Evolutionary conservation across 2,797 vertebrate species (phyloP), one percentile per base, ranked within the genome.

Genomic region (Eptatretus atami): DNA sequence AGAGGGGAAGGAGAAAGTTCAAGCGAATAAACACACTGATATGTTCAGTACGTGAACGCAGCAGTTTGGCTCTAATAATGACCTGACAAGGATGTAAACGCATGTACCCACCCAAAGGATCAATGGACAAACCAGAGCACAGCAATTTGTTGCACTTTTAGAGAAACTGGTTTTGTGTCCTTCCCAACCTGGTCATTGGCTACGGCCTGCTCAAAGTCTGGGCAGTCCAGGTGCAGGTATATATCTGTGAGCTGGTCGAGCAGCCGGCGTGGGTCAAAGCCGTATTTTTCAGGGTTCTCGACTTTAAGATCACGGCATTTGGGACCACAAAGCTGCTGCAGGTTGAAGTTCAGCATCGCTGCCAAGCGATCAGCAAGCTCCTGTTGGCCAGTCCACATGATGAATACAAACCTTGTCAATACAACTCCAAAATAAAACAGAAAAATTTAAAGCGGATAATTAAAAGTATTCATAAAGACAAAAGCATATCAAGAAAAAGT

Each of bases 241-340:
- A 98, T 98, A 69, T 98, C 92, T 0, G 92, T 98, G 68, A 98
- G 81, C 72, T 96, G 90, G 77, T 98, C 90, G 73, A 98, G 71
- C 66, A 98, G 82, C 76, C 93, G 95, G 78, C 95, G 95, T 73
- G 92, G 92, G 77, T 98, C 92, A 74, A 98, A 98, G 64, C 92
- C 92, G 0, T 98, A 98, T 65, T 98, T 98, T 75, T 98, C 92
- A 0, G 92, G 92, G 74, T 95, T 98, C 71, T 98, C 92, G 1
- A 98, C 92, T 73, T 98, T 98, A 73, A 98, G 76, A 75, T 98
- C 92, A 12, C 92, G 84, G 75, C 92, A 98, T 68, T 96, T 98
- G 3, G 92, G 90, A 53, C 92, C 92, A 67, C 92, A 98, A 6
- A 98, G 75, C 65, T 98, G 92, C 77, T 98, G 92, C 53, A 98